phyloP scores from a whole-genome alignment of 2,113 vertebrate genomes.

The Globicephala melas region DNA sequence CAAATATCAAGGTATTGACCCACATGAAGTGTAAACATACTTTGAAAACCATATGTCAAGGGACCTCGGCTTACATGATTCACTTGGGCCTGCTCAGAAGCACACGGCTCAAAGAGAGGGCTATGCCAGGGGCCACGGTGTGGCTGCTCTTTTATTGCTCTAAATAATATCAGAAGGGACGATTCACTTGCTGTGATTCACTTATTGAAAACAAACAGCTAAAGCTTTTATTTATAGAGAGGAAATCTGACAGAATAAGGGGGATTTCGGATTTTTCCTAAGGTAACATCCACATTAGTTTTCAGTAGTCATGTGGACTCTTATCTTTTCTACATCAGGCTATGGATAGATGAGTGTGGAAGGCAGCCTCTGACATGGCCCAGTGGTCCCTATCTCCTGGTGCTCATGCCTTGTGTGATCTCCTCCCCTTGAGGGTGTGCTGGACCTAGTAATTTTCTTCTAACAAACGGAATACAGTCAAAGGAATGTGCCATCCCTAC shows the following conservation, averaged over 20 bases:
- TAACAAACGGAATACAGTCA: background rate
- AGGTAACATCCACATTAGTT: background rate
- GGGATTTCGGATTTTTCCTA: background rate
- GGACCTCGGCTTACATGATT: constrained; percentile 24
- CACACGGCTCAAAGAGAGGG: background rate
- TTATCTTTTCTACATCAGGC: background rate
- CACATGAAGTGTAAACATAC: constrained; percentile 59
- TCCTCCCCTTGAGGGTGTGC: background rate
- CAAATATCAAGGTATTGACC: constrained; percentile 73
- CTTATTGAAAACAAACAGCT: background rate
- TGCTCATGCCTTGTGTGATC: too few relatives aligned
- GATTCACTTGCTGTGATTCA: background rate
- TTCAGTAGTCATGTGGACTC: background rate
- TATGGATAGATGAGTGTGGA: background rate
- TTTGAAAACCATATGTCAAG: constrained; percentile 65
- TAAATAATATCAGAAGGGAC: background rate
- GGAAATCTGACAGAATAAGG: background rate
- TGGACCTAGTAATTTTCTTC: background rate
- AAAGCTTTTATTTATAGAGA: background rate
- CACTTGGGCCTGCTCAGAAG: constrained; percentile 6
- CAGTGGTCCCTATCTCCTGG: background rate
- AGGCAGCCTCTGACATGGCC: background rate
- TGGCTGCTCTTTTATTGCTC: background rate
- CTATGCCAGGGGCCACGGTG: fast-evolving
- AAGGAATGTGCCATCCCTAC: background rate